Base-by-base conservation (phyloP, 2,888 invertebrate species). In the Ectemnius lituratus region DNA sequence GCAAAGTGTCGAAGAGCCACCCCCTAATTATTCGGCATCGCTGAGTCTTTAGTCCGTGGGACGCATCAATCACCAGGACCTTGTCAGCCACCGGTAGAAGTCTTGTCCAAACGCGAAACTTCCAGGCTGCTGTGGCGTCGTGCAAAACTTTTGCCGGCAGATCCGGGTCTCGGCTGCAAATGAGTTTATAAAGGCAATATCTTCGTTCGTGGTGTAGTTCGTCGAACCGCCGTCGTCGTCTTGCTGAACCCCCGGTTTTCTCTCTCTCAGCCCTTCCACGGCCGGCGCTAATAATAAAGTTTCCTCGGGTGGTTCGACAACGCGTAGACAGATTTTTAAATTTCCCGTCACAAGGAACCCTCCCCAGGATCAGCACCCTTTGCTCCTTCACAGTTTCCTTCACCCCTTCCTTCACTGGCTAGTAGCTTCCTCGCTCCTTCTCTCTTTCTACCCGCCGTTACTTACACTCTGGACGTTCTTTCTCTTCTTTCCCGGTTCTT, bases 241-340 rank as follows among this genome's bases (percentile, higher is more conserved):
- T 62, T 63, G 74, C 45, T 59, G 72, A 45, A 52, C 70, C 47
- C 49, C 76, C 23, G 52, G 58, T 45, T 47, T 79, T 37, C 76
- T 73, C 64, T 59, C 68, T 45, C 52, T 65, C 70, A 0, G 18
- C 14, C n/a, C 45, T 37, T 52, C 49, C 28, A 23, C 58, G 72
- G 65, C 61, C 61, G 75, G 72, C 85, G 87, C 90, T 90, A 90
- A 90, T 90, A 90, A 90, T 90, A 90, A 90, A 90, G 90, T 91
- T 90, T 89, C 86, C 87, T 88, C 86, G 87, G 87, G 87, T 90
- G 88, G 88, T 91, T 90, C 90, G 90, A 90, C 90, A 90, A 89
- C 88, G 89, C 90, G 88, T 90, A 88, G 90, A 91, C 90, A 90
- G 90, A 91, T 90, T 90, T 91, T 87, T 90, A 90, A 90, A 91